Evolutionary conservation across 2,797 vertebrate species (phyloP), one percentile per base, ranked within the genome.

Genomic region (Alcedo atthis): DNA sequence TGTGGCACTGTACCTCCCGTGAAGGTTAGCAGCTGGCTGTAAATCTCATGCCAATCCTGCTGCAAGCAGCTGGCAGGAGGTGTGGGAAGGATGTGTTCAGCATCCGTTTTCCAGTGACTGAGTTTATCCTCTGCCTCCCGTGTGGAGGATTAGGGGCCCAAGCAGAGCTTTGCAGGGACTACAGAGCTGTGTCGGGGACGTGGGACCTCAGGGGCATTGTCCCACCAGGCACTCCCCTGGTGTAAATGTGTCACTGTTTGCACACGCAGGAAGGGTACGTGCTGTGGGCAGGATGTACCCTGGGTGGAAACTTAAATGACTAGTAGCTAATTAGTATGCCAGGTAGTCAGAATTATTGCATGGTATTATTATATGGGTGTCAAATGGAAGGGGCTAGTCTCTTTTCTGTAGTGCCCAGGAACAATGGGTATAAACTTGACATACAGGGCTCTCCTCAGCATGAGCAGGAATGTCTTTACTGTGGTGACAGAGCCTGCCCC

Each of bases 61-160:
- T 89, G 92, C 91, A 71, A 92, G 87, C 93, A 92, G 87, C 95
- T 92, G 80, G 90, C 89, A 73, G 88, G 89, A 95, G 92, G 46
- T 59, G 77, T 58, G 85, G 62, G 90, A 93, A 92, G 84, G 93
- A 96, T 88, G 87, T 40, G 54, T 19, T 89, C 86, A 66, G 54
- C 94, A 95, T 62, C 74, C 57, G 0, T 82, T 93, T 95, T 42
- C 92, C 84, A 82, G 46, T 5, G 54, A 5, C 79, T 85, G 93
- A 57, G 62, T 12, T 75, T 33, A 90, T 95, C 66, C 53, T 66
- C 55, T 75, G 57, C 71, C 84, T 94, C 62, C 86, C 66, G 26
- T 81, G 71, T 1, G 4, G n/a, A 49, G 70, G 70, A 86, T 77
- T 80, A 68, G 64, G 83, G 71, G n/a, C 81, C 68, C 45, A 68